phyloP scores from a whole-genome alignment of 2,113 vertebrate genomes.

The Neofelis nebulosa region DNA sequence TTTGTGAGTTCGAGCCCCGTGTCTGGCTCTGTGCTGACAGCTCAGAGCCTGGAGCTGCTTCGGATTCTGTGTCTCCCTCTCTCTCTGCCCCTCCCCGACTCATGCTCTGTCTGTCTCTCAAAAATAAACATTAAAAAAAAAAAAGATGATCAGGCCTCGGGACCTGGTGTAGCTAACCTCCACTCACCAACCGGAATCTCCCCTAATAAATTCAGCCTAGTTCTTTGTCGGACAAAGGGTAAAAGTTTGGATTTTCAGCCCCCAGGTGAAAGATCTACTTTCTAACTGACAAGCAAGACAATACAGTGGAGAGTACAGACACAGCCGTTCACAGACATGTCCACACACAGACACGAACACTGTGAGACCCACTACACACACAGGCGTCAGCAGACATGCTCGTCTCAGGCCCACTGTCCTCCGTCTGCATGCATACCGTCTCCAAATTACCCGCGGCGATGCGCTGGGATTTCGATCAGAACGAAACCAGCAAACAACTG shows the following conservation, averaged over 20 bases:
- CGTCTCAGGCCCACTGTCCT: rapidly evolving
- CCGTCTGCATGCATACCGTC: neutral
- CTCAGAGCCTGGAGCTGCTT: too few relatives aligned
- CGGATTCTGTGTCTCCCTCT: too few relatives aligned
- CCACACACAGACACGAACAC: rapidly evolving
- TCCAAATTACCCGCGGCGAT: rapidly evolving
- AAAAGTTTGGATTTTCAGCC: neutral
- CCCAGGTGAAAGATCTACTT: neutral
- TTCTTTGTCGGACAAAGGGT: neutral
- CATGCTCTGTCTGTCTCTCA: too few relatives aligned
- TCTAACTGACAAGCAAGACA: neutral
- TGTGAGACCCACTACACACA: neutral
- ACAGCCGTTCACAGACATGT: rapidly evolving
- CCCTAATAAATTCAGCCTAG: neutral
- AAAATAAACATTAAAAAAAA: too few relatives aligned
- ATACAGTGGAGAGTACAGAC: rapidly evolving
- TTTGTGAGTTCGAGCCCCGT: too few relatives aligned
- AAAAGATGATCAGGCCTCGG: neutral
- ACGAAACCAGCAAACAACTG: neutral
- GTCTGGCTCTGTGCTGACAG: too few relatives aligned
- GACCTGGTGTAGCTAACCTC: too few relatives aligned
- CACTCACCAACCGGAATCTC: neutral
- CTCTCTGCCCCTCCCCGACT: too few relatives aligned
- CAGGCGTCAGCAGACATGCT: rapidly evolving
- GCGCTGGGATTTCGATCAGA: rapidly evolving